phyloP scores from a whole-genome alignment of 2,797 vertebrate species.

The Eremophila alpestris region DNA sequence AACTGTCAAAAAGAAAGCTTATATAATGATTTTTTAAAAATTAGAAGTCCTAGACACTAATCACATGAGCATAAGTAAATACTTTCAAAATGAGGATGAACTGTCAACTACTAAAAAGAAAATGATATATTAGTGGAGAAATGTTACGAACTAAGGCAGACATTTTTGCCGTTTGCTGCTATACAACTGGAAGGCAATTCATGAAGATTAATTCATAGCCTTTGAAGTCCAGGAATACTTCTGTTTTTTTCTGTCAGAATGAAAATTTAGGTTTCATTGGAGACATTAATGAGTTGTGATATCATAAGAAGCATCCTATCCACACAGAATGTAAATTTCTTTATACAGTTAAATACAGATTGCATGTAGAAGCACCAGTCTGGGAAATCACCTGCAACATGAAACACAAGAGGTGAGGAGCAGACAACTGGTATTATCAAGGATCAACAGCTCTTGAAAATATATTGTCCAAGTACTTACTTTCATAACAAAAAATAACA shows the following conservation, averaged over 20 bases:
- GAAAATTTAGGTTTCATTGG: neutral
- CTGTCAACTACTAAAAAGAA: neutral
- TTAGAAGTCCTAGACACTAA: neutral
- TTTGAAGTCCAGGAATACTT: neutral
- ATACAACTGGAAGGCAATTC: neutral
- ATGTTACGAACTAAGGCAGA: neutral
- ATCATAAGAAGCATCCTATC: neutral
- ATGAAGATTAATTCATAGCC: neutral
- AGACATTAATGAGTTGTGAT: neutral
- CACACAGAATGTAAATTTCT: neutral
- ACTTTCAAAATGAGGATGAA: neutral
- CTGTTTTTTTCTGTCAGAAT: neutral
- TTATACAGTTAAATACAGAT: neutral
- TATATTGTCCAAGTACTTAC: neutral
- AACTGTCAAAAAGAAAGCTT: neutral
- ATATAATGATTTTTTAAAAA: neutral
- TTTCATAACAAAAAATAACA: neutral
- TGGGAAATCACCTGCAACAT: neutral
- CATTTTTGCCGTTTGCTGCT: neutral
- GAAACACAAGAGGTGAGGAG: neutral
- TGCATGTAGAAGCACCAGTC: rapidly evolving
- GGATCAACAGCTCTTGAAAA: neutral
- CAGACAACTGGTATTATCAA: neutral
- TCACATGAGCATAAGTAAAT: neutral
- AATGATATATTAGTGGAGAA: neutral